Base-by-base conservation (phyloP, 2,113 vertebrate species). In the Trogon melanurus region DNA sequence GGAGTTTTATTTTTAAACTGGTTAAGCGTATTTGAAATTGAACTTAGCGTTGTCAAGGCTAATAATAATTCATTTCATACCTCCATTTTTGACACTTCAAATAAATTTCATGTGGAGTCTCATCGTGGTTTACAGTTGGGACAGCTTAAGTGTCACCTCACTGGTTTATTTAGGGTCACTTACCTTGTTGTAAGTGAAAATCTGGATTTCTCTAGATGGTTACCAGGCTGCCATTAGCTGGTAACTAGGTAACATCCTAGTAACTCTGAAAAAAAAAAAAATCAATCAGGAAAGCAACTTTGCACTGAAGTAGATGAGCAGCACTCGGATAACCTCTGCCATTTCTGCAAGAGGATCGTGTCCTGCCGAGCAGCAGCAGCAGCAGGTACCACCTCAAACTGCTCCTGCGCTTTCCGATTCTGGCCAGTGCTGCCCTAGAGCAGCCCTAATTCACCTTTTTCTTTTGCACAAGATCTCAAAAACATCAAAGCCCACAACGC, bases 1-100 rank as follows among this genome's bases (percentile, higher is more conserved):
- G 32, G 83, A 64, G 56, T 86, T 95, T 88, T 64, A 72, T 91
- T 95, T 97, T 96, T 94, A 91, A 91, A 85, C 26, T 22, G 27
- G 70, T 48, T 88, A 79, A 73, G 66, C 38, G n/a, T 74, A 88
- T 95, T 92, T 96, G 87, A 95, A 78, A 85, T 89, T 38, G 54
- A 70, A 79, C 41, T 74, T 65, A 38, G 10, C 47, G 47, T 74
- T 78, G 73, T 85, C 69, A 92, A 56, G 73, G n/a, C 36, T 78
- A 60, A 91, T 76, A 1, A 3, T 36, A 74, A 61, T 64, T 80
- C 20, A 76, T 91, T 83, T 85, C 50, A 50, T 60, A 53, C 32
- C 0, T 0, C 36, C 17, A 11, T 74, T 78, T 89, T 73, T 25
- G 6, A 65, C 26, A 14, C 27, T 60, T 67, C n/a, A 47, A 44